These are phyloP conservation scores for Sorex araneus DNA, from an alignment of 2,113 vertebrate genomes.

Conservation along the genomic window DNA sequence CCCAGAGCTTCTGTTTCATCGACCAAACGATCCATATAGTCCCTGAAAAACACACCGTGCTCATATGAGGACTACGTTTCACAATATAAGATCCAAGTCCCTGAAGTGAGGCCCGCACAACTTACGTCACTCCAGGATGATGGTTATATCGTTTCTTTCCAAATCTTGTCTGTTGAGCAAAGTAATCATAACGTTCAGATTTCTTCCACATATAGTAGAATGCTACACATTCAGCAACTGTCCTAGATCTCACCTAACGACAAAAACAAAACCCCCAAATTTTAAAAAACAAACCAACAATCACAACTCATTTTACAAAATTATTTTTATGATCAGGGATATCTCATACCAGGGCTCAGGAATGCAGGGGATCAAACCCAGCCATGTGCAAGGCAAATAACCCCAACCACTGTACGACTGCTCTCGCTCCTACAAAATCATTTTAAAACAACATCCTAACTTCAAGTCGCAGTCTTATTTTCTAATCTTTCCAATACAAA, in stretches of 20 bases:
- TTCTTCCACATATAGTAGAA: constrained; percentile 99
- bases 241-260: constrained; percentile 94
- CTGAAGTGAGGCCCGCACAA: constrained; percentile 58
- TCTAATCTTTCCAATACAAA: neutral
- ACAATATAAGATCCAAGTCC: constrained; percentile 25
- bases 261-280: neutral
- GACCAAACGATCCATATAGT: constrained; percentile 98
- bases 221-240: constrained; percentile 97
- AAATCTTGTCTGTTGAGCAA: constrained; percentile 98
- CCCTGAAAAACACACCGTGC: constrained; percentile 87
- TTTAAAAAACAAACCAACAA: neutral
- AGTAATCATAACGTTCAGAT: constrained; percentile 98
- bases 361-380: too few relatives aligned
- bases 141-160: constrained; percentile 98
- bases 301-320: neutral
- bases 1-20: constrained; percentile 97
- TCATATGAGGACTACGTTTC: neutral
- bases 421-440: too few relatives aligned
- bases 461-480: neutral
- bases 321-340: too few relatives aligned
- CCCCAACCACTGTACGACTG: too few relatives aligned
- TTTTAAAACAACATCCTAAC: neutral
- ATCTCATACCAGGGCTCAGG: neutral
- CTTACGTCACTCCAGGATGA: constrained; percentile 99
- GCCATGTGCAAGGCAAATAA: too few relatives aligned